Evolutionary conservation across 2,888 invertebrate genomes (phyloP).

Genomic region (Oscheius sp.): DNA sequence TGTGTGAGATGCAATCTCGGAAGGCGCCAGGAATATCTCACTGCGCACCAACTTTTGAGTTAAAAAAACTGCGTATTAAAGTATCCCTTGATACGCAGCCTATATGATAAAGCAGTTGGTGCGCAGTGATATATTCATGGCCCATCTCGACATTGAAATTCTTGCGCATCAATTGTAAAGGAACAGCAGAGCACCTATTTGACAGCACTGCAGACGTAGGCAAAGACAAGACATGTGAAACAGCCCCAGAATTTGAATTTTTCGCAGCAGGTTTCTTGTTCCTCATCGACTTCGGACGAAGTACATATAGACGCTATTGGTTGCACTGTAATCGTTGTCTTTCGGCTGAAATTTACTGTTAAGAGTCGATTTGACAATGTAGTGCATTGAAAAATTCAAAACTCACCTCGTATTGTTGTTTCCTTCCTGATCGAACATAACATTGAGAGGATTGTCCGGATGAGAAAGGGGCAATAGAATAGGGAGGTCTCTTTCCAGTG

Average conservation of each 20-base stretch:
- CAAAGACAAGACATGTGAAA: not conserved
- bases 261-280: not conserved
- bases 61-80: too few species aligned
- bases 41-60: too few species aligned
- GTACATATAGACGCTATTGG: not conserved
- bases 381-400: not conserved
- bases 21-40: too few species aligned
- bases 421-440: not conserved
- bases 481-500: not conserved
- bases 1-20: too few species aligned
- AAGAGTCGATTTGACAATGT: not conserved
- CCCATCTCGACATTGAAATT: too few species aligned
- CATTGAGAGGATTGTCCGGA: not conserved
- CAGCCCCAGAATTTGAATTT: not conserved
- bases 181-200: too few species aligned
- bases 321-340: not conserved
- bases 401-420: not conserved
- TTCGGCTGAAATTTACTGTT: not conserved
- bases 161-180: too few species aligned
- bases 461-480: not conserved
- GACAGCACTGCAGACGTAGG: not conserved
- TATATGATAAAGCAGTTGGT: too few species aligned
- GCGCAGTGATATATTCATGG: too few species aligned
- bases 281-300: not conserved
- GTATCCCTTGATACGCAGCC: too few species aligned